A percentile compares a stretch with the other conserved stretches of the same genome.
These are phyloP conservation scores for Malurus cyaneus DNA, from an alignment of 2,113 vertebrate species.

Conservation along the genomic window DNA sequence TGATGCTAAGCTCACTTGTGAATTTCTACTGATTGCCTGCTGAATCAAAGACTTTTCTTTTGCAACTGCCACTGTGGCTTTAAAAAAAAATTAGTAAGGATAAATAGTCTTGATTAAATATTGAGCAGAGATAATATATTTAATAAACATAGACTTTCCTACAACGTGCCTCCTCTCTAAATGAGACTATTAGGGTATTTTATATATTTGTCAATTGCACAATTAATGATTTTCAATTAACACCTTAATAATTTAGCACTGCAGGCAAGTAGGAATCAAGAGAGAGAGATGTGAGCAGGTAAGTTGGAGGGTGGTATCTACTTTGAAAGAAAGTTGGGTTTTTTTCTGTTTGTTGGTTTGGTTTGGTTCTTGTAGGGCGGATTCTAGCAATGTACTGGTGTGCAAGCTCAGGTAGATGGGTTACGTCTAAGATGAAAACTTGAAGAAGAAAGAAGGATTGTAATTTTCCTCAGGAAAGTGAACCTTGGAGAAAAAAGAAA, in stretches of 20 bases:
- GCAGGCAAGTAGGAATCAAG: background rate
- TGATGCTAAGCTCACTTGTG: fast-evolving
- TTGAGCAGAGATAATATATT: background rate
- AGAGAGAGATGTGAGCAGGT: background rate
- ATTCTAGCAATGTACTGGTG: background rate
- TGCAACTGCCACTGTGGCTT: background rate
- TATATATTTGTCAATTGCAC: background rate
- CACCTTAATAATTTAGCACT: background rate
- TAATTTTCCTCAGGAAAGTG: background rate
- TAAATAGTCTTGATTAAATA: background rate
- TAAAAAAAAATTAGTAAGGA: background rate
- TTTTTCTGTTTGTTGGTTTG: fast-evolving
- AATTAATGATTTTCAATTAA: background rate
- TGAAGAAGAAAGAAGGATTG: background rate
- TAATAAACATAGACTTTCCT: background rate
- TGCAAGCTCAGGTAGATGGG: background rate
- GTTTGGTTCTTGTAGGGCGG: no score
- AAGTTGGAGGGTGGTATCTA: background rate
- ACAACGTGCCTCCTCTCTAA: background rate
- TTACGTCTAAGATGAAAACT: background rate
- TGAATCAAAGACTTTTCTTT: background rate
- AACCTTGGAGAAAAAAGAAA: background rate
- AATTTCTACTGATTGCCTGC: background rate
- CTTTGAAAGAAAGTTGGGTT: background rate
- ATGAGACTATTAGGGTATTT: background rate